Conservation (phyloP, 2,113 vertebrate genomes). For the Vimba vimba region DNA sequence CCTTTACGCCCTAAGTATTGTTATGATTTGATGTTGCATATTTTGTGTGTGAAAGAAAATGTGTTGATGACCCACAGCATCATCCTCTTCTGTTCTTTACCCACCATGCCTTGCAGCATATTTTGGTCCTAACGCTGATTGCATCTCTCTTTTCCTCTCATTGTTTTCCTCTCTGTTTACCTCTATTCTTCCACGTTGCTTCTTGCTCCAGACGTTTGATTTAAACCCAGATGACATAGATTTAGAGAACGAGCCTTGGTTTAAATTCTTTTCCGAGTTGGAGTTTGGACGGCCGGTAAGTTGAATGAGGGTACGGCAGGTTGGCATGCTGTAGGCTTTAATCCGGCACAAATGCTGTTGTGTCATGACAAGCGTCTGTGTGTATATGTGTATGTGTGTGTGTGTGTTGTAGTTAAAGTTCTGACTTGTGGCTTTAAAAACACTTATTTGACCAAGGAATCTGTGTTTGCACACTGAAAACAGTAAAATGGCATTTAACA, state of each 20-base stretch:
- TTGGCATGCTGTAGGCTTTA: conserved; percentile 42
- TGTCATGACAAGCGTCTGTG: conserved; percentile 36
- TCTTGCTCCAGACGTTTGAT: conserved; percentile 88
- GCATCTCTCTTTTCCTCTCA: conserved; percentile 65
- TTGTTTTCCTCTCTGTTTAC: conserved; percentile 65
- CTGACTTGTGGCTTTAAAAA: not conserved
- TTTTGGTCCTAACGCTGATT: conserved; percentile 66
- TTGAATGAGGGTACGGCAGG: conserved; percentile 57
- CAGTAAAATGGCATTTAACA: not conserved
- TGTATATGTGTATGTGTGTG: conserved; percentile 33
- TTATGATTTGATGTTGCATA: not conserved
- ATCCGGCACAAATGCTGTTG: conserved; percentile 58
- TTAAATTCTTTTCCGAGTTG: conserved; percentile 99
- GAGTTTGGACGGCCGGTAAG: conserved; percentile 99
- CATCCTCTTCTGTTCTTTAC: conserved; percentile 55
- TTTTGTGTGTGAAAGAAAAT: not conserved
- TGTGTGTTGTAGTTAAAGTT: conserved; percentile 23
- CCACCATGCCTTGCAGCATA: conserved; percentile 43
- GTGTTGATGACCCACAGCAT: conserved; percentile 12
- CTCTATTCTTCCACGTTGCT: conserved; percentile 56
- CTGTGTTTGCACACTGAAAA: conserved; percentile 33
- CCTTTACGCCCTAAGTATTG: not conserved
- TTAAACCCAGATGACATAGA: conserved; percentile 96
- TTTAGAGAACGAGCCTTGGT: conserved; percentile 99
- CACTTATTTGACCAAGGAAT: not conserved